A percentile compares a stretch with the other conserved stretches of the same genome.
Evolutionary conservation across 1,140 invertebrate genomes (phyloP).

Genomic region (Gonatopus flavifemur): DNA sequence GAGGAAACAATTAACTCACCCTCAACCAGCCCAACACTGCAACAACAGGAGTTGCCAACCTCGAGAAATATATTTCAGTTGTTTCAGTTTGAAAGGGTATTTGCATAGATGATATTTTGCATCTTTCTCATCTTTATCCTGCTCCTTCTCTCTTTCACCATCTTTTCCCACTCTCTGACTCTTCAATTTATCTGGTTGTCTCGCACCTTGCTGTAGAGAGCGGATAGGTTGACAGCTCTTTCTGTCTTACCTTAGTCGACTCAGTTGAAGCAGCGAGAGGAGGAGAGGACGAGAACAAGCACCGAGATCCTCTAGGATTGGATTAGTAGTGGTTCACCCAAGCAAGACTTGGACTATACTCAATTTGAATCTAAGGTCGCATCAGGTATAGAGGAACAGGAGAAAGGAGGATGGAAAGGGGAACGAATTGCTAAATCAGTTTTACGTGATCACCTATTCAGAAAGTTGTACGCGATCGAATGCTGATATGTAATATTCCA

Average conservation of each 20-base stretch:
- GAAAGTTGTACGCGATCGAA: conserved; percentile 53
- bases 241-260: conserved; percentile 25
- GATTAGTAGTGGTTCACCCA: conserved; percentile 59
- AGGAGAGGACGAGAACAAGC: no score
- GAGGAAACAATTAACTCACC: no score
- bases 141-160: background rate
- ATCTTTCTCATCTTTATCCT: background rate
- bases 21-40: no score
- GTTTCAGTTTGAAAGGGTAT: conserved; percentile 58
- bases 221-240: conserved; percentile 21
- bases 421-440: conserved; percentile 60
- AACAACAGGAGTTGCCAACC: conserved; percentile 24
- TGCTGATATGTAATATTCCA: no score
- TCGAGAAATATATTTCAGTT: conserved; percentile 54
- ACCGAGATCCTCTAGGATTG: conserved; percentile 56
- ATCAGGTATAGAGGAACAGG: no score
- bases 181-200: conserved; percentile 1
- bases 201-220: conserved; percentile 7
- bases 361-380: conserved; percentile 60
- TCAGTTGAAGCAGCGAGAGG: conserved; percentile 23
- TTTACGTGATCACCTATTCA: conserved; percentile 61
- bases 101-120: conserved; percentile 59
- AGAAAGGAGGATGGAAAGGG: conserved; percentile 53
- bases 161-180: conserved; percentile 2
- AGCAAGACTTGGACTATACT: conserved; percentile 59